phyloP scores from a whole-genome alignment of 2,113 vertebrate genomes.

The Chaetura pelagica region DNA sequence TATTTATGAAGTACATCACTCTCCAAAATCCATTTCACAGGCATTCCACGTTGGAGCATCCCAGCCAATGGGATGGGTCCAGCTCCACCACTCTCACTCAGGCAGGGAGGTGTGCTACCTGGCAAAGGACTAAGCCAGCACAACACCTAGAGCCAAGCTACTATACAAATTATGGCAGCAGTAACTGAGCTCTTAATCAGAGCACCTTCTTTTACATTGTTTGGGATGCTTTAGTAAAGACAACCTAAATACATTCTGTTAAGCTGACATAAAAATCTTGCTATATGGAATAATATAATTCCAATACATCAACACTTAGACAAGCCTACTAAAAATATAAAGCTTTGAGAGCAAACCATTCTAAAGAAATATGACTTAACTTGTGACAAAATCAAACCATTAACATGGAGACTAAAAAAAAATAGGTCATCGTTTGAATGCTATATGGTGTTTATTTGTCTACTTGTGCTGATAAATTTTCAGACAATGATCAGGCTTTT shows the following conservation, averaged over 20 bases:
- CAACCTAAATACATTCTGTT: neutral
- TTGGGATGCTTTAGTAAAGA: neutral
- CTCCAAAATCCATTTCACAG: fast-evolving
- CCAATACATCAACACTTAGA: neutral
- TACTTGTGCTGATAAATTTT: neutral
- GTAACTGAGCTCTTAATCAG: neutral
- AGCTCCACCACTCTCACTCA: neutral
- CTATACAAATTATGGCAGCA: neutral
- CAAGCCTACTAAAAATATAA: neutral
- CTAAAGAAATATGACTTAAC: neutral
- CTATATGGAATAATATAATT: neutral
- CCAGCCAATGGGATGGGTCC: neutral
- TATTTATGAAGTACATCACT: neutral
- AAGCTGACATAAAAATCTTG: neutral
- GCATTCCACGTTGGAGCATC: neutral
- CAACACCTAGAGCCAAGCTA: neutral
- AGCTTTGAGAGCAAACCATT: neutral
- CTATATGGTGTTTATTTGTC: neutral
- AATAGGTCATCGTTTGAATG: neutral
- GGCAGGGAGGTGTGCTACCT: neutral
- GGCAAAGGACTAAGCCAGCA: neutral
- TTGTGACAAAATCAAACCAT: neutral
- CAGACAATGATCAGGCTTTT: neutral
- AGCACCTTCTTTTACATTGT: neutral
- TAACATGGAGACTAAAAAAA: neutral